These are phyloP conservation scores for Leptobrachium ailaonicum DNA, from an alignment of 2,113 vertebrate species.

Conservation along the genomic window DNA sequence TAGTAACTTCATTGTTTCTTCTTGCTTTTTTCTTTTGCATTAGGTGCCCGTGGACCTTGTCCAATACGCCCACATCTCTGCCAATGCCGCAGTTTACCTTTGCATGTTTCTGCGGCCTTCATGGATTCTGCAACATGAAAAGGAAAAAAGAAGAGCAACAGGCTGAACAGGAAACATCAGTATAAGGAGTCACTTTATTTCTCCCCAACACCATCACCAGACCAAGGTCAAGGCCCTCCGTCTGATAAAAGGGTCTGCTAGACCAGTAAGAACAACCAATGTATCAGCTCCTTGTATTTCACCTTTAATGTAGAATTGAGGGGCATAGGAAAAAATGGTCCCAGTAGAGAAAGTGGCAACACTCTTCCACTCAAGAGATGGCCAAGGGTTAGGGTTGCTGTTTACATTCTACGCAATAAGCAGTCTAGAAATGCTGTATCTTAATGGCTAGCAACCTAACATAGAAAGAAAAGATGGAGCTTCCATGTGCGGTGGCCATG, in stretches of 20 bases:
- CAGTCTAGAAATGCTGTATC: not conserved
- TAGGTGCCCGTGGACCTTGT: slow-evolving; percentile 54
- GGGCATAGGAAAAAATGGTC: no score
- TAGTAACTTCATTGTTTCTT: no score
- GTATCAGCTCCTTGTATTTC: no score
- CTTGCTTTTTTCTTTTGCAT: slow-evolving; percentile 26
- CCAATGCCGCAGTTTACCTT: slow-evolving; percentile 94
- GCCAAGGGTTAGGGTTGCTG: not conserved
- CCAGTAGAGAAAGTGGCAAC: no score
- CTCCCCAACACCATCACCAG: no score
- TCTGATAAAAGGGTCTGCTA: not conserved
- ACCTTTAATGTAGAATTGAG: no score
- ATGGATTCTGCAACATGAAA: slow-evolving; percentile 83
- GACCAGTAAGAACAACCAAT: no score
- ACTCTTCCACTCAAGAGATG: not conserved
- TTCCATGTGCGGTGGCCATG: not conserved
- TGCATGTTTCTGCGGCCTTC: slow-evolving; percentile 92
- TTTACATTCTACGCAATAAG: no score
- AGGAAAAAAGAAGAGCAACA: slow-evolving; percentile 72
- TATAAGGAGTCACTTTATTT: slow-evolving; percentile 60
- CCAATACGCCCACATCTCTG: slow-evolving; percentile 51
- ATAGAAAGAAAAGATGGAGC: not conserved
- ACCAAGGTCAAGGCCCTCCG: not conserved
- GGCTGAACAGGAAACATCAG: slow-evolving; percentile 68
- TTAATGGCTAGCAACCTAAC: not conserved